Conservation (phyloP, 2,888 invertebrate genomes). For the Atethmia centrago region DNA sequence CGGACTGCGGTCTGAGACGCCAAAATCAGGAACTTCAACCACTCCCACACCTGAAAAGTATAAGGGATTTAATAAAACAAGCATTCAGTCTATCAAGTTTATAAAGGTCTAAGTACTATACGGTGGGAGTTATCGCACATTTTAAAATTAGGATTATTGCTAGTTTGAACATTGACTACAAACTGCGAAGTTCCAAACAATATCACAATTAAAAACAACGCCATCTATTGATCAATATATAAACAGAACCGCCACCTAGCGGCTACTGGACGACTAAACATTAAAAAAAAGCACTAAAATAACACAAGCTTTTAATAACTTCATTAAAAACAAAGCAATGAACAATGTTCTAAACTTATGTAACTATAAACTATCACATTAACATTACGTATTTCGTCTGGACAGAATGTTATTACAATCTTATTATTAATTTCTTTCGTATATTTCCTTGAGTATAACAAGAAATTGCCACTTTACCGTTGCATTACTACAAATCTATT, state of each 20-base stretch:
- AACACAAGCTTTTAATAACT: slow-evolving; percentile 12
- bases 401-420: slow-evolving; percentile 67
- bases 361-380: slow-evolving; percentile 70
- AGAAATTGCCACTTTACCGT: slow-evolving; percentile 33
- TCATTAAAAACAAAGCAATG: slow-evolving; percentile 11
- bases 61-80: slow-evolving; percentile 32
- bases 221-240: slow-evolving; percentile 13
- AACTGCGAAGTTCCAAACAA: slow-evolving; percentile 15
- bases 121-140: slow-evolving; percentile 42
- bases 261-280: neutral
- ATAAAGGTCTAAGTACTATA: slow-evolving; percentile 49
- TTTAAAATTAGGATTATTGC: slow-evolving; percentile 45
- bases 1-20: too few species aligned
- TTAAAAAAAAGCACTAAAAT: neutral
- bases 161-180: slow-evolving; percentile 51
- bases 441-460: slow-evolving; percentile 38
- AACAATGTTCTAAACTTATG: slow-evolving; percentile 53
- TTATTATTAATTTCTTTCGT: slow-evolving; percentile 52
- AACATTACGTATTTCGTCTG: slow-evolving; percentile 73
- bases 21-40: too few species aligned
- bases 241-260: slow-evolving; percentile 18
- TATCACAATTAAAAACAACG: slow-evolving; percentile 25
- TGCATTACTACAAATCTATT: slow-evolving; percentile 31
- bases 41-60: neutral
- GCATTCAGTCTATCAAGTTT: slow-evolving; percentile 64